Evolutionary conservation across 2,888 invertebrate genomes (phyloP).

Genomic region (Piscicola geometra): DNA sequence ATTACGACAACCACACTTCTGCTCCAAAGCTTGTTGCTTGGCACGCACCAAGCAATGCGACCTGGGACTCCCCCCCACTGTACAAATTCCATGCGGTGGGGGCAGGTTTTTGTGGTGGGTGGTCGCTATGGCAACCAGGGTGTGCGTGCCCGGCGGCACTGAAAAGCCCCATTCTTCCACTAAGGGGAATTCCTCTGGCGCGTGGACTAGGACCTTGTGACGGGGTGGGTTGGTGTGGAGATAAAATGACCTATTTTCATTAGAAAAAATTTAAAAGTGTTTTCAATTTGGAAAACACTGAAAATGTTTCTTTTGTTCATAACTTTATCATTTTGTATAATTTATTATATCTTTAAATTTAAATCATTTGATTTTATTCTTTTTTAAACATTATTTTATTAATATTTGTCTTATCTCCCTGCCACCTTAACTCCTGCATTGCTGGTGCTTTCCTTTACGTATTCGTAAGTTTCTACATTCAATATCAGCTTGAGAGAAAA

Average conservation of each 20-base stretch:
- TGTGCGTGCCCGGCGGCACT: slow-evolving; percentile 43
- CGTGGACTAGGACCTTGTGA: slow-evolving; percentile 41
- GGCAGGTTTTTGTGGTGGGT: slow-evolving; percentile 3
- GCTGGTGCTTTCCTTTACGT: slow-evolving; percentile 42
- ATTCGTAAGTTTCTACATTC: slow-evolving; percentile 45
- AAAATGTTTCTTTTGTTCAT: no score
- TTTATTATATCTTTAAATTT: no score
- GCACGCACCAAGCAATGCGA: slow-evolving; percentile 33
- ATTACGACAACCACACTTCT: slow-evolving; percentile 14
- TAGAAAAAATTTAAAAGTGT: no score
- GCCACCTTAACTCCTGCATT: slow-evolving; percentile 45
- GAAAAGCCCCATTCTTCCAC: slow-evolving; percentile 44
- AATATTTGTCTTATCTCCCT: no score
- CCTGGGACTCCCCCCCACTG: slow-evolving; percentile 25
- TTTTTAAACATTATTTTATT: no score
- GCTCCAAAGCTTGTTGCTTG: not conserved
- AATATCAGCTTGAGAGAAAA: slow-evolving; percentile 43
- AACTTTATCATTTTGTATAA: no score
- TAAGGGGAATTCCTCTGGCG: slow-evolving; percentile 40
- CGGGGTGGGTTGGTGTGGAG: no score
- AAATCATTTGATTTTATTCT: no score
- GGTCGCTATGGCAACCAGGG: slow-evolving; percentile 40
- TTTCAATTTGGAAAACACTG: no score
- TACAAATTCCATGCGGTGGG: slow-evolving; percentile 2
- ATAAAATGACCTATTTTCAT: no score